Evolutionary conservation across 2,888 invertebrate genomes (phyloP).

Genomic region (Diachrysia chrysitis): DNA sequence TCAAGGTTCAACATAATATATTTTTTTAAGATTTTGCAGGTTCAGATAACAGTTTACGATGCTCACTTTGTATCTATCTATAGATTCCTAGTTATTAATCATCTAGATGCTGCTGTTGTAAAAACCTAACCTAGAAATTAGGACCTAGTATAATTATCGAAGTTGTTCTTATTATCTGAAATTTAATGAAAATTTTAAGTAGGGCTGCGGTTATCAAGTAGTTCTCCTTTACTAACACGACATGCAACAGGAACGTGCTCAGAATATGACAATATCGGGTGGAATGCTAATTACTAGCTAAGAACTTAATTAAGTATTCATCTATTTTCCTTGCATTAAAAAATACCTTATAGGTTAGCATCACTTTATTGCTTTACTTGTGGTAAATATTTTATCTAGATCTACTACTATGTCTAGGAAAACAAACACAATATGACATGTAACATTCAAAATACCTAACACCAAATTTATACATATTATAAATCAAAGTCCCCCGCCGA

Average conservation of each 20-base stretch:
- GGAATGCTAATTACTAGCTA: conserved; percentile 2
- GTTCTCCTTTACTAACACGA: not conserved
- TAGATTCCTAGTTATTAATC: too few species aligned
- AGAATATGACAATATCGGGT: not conserved
- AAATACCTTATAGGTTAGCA: not conserved
- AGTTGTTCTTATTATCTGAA: not conserved
- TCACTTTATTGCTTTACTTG: not conserved
- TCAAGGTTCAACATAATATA: too few species aligned
- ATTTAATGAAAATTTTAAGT: not conserved
- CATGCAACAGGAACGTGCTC: not conserved
- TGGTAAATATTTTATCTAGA: not conserved
- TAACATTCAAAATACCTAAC: too few species aligned
- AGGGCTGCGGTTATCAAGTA: not conserved
- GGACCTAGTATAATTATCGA: not conserved
- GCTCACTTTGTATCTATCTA: too few species aligned
- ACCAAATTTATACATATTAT: too few species aligned
- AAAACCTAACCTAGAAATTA: not conserved
- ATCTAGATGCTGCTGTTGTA: too few species aligned
- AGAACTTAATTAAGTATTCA: conserved; percentile 3
- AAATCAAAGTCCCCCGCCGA: too few species aligned
- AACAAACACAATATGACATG: too few species aligned
- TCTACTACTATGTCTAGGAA: too few species aligned
- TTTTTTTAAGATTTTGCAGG: too few species aligned
- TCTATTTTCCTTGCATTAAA: not conserved
- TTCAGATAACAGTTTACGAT: too few species aligned